phyloP scores from a whole-genome alignment of 2,797 vertebrate species.

The Ataeniobius toweri region DNA sequence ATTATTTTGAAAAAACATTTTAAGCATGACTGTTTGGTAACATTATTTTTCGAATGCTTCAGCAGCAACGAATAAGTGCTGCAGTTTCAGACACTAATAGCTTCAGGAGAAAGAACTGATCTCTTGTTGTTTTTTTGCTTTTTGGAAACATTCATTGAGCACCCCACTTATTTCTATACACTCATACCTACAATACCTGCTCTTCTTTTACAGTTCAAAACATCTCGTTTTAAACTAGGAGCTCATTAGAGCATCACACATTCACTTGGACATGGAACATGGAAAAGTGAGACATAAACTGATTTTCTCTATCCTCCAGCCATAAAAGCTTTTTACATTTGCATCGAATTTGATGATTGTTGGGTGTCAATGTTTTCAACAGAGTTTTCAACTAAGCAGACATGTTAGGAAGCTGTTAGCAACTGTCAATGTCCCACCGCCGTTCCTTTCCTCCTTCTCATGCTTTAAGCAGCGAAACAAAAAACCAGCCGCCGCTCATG shows the following conservation, averaged over 20 bases:
- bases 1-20: neutral
- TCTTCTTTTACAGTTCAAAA: conserved; percentile 27
- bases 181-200: neutral
- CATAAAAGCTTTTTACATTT: conserved; percentile 54
- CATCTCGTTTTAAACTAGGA: conserved; percentile 49
- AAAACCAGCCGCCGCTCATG: conserved; percentile 36
- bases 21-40: neutral
- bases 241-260: conserved; percentile 58
- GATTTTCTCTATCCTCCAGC: conserved; percentile 56
- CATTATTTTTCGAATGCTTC: neutral
- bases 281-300: conserved; percentile 42
- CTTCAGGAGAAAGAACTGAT: conserved; percentile 17
- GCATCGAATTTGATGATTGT: conserved; percentile 55
- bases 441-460: neutral
- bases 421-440: conserved; percentile 35
- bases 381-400: conserved; percentile 59
- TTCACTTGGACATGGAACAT: conserved; percentile 26
- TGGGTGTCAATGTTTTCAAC: conserved; percentile 28
- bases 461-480: conserved; percentile 26
- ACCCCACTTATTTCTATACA: conserved; percentile 1
- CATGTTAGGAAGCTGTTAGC: conserved; percentile 74
- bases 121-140: conserved; percentile 6
- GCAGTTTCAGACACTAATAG: conserved; percentile 11
- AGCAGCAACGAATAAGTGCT: neutral
- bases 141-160: conserved; percentile 21